phyloP scores from a whole-genome alignment of 2,797 vertebrate species.

The Chanos chanos region DNA sequence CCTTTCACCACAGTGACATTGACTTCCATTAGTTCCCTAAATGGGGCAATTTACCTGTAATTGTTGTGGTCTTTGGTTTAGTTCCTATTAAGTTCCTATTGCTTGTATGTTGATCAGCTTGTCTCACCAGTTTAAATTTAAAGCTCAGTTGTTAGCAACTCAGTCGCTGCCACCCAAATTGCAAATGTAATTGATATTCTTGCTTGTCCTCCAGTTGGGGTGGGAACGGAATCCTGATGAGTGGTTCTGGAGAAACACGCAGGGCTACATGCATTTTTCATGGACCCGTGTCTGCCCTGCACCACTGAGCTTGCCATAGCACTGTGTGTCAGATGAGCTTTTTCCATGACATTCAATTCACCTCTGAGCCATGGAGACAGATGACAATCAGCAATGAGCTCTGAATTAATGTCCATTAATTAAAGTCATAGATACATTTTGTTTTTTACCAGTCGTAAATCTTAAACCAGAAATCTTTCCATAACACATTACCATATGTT shows the following conservation, averaged over 20 bases:
- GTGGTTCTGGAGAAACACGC: slow-evolving; percentile 24
- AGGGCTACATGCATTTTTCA: slow-evolving; percentile 44
- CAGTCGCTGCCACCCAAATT: slow-evolving; percentile 24
- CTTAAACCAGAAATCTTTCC: too few relatives aligned
- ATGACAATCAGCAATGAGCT: slow-evolving; percentile 70
- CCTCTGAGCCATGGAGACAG: slow-evolving; percentile 65
- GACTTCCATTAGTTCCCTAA: too few relatives aligned
- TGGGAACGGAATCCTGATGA: slow-evolving; percentile 42
- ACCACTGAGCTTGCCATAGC: slow-evolving; percentile 43
- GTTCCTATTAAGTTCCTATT: too few relatives aligned
- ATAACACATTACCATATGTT: too few relatives aligned
- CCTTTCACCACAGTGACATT: too few relatives aligned
- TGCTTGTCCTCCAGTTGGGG: slow-evolving; percentile 30
- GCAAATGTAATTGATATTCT: slow-evolving; percentile 31
- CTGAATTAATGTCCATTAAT: slow-evolving; percentile 49
- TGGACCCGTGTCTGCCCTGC: slow-evolving; percentile 52
- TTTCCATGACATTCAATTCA: slow-evolving; percentile 70
- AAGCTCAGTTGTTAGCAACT: not conserved
- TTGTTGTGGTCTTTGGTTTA: too few relatives aligned
- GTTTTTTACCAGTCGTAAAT: slow-evolving; percentile 23
- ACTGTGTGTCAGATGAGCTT: slow-evolving; percentile 47
- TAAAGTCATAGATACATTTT: slow-evolving; percentile 26
- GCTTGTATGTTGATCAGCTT: not conserved
- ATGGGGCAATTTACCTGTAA: too few relatives aligned
- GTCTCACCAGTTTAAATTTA: not conserved